These are phyloP conservation scores for Dasypus novemcinctus DNA, from an alignment of 2,113 vertebrate genomes.

Conservation along the genomic window DNA sequence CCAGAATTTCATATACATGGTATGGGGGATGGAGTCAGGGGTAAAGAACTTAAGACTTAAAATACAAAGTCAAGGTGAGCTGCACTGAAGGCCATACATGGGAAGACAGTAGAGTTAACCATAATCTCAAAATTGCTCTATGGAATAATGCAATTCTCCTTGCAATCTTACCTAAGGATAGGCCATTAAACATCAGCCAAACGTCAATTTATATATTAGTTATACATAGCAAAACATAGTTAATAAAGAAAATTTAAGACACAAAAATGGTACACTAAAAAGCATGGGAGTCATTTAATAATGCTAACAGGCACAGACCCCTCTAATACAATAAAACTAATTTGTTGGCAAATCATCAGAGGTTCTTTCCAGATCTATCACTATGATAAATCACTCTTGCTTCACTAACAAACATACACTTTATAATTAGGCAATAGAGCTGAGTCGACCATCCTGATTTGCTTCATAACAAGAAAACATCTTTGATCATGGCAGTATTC, in stretches of 20 bases:
- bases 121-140: not conserved
- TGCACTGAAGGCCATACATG: not conserved
- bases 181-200: not conserved
- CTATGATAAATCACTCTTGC: slow-evolving; percentile 24
- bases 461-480: slow-evolving; percentile 25
- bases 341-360: slow-evolving; percentile 42
- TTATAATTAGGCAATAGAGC: slow-evolving; percentile 40
- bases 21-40: not conserved
- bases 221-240: not conserved
- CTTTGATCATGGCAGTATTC: slow-evolving; percentile 5
- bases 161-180: not conserved
- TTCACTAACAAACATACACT: not conserved
- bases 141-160: not conserved
- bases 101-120: not conserved
- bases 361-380: not conserved
- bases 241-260: slow-evolving; percentile 41
- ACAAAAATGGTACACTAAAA: slow-evolving; percentile 29
- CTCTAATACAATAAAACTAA: slow-evolving; percentile 40
- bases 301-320: slow-evolving; percentile 15
- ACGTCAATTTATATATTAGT: not conserved
- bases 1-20: not conserved
- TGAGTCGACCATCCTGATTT: not conserved
- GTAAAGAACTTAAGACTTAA: not conserved
- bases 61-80: not conserved
- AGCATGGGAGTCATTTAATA: slow-evolving; percentile 26